Conservation (phyloP, 2,797 vertebrate genomes). For the Notolabrus celidotus region DNA sequence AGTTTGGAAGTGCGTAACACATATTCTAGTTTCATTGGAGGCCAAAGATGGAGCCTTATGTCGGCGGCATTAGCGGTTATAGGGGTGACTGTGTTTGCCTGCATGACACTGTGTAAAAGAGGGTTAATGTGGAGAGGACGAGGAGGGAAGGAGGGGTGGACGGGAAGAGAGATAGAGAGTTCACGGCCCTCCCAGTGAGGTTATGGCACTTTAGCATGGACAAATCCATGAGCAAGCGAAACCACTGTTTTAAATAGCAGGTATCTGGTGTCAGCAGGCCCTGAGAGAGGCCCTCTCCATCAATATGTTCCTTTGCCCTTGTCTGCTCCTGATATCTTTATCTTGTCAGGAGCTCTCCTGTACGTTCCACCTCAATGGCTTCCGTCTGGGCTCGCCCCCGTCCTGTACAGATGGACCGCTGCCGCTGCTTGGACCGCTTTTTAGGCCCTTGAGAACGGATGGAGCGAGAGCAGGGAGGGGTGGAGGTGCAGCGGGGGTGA, state of each 20-base stretch:
- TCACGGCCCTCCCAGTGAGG: slow-evolving; percentile 70
- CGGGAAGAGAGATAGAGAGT: slow-evolving; percentile 48
- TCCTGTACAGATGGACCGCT: slow-evolving; percentile 73
- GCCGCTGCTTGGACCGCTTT: slow-evolving; percentile 43
- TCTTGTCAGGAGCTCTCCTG: slow-evolving; percentile 83
- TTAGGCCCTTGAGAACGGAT: slow-evolving; percentile 53
- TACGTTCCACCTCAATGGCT: slow-evolving; percentile 83
- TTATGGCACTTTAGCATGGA: slow-evolving; percentile 75
- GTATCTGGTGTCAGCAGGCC: slow-evolving; percentile 84
- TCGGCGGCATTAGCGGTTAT: slow-evolving; percentile 73
- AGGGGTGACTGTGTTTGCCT: slow-evolving; percentile 81
- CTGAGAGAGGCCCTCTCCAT: slow-evolving; percentile 81
- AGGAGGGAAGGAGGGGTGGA: slow-evolving; percentile 8
- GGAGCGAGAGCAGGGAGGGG: slow-evolving; percentile 4
- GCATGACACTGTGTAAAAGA: slow-evolving; percentile 82
- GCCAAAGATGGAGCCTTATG: slow-evolving; percentile 74
- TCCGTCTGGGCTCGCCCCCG: slow-evolving; percentile 72
- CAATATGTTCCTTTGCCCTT: slow-evolving; percentile 87
- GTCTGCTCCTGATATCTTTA: slow-evolving; percentile 86
- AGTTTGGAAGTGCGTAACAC: slow-evolving; percentile 78
- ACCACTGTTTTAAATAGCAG: slow-evolving; percentile 88
- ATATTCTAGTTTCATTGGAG: slow-evolving; percentile 79
- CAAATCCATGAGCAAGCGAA: slow-evolving; percentile 87
- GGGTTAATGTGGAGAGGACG: slow-evolving; percentile 57
- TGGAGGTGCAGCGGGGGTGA: slow-evolving; percentile 48